Base-by-base conservation (phyloP, 2,113 vertebrate species). In the Channa argus region DNA sequence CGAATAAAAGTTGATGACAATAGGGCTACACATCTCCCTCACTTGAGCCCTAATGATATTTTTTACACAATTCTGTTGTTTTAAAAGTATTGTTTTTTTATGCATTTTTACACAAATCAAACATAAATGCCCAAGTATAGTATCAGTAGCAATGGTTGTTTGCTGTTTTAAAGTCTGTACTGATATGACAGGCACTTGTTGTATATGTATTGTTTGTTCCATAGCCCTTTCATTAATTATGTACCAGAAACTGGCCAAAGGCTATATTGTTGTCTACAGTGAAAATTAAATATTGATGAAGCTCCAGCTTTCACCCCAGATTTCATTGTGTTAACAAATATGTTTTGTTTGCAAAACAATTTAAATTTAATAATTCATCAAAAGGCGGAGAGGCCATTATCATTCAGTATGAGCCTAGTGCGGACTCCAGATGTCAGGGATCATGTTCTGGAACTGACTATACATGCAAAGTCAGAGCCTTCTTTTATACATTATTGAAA, bases 311-410 rank as follows among this genome's bases (percentile, higher is more conserved):
- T 92, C 86, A 87, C 85, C 73, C 87, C 83, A 83, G 78, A 91
- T 93, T 92, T 90, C 83, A 89, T 87, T 92, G 91, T 87, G 92
- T 93, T 94, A 91, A 94, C 92, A 94, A 94, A 93, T 91, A 93
- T 92, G 87, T 90, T 92, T 92, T 92, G 90, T 93, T 93, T 92
- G 87, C 86, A 79, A 88, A 93, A 94, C 89, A 89, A 86, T 90
- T 92, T 84, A 36, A 81, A 78, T 91, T 92, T 81, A 94, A 93
- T 93, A 92, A 93, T 92, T 91, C 65, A 94, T 88, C 84, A 80
- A 91, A 90, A 80, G 13, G 49, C 64, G 63, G 46, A 79, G 50
- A 87, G 52, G 71, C 85, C 74, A 89, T 92, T 92, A 92, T 92
- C 83, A 92, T 93, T 93, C 91, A 86, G 71, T 47, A 64, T 71